Evolutionary conservation across 1,140 invertebrate species (phyloP), one percentile per base, ranked within the genome.

Genomic region (Zophobas morio): DNA sequence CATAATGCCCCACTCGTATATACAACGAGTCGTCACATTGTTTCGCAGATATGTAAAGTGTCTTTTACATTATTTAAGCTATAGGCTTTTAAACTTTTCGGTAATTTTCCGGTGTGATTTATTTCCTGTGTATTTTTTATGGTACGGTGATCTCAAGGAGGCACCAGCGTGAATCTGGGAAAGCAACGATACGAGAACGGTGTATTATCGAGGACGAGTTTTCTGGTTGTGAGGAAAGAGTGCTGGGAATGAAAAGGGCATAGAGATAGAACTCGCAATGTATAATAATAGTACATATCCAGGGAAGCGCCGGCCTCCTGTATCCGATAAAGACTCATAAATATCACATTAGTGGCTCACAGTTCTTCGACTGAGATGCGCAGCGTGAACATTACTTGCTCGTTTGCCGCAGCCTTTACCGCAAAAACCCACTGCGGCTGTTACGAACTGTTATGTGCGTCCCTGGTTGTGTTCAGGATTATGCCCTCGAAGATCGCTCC

Each of bases 301-400:
- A 53, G 71, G 71, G 54, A 56, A 54, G 49, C 39, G 72, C 32
- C 35, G 70, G 77, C 74, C 70, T 72, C 73, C 73, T 51, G 79
- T 79, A 81, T 80, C 79, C 80, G 81, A 82, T 82, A 82, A 82
- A 78, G 80, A 81, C 76, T 80, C 81, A 82, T 82, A 82, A 82
- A 82, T 82, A 82, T 82, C 80, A 79, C 81, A 82, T 82, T 82
- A 82, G 81, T 79, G 81, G 78, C 77, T 80, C 73, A 70, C 74
- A 78, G 73, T 81, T 70, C 71, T 78, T 78, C 77, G 70, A 60
- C 60, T 42, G 74, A 77, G 77, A 80, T 78, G 78, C 80, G 81
- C 80, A 79, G 74, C 78, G 78, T 71, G 77, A 80, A 79, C 81
- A 82, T 82, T 82, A 82, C 78, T 81, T 81, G 78, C 80, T 81